Evolutionary conservation across 1,140 invertebrate genomes (phyloP), one percentile per base, ranked within the genome.

Genomic region (Drosophila orosa): DNA sequence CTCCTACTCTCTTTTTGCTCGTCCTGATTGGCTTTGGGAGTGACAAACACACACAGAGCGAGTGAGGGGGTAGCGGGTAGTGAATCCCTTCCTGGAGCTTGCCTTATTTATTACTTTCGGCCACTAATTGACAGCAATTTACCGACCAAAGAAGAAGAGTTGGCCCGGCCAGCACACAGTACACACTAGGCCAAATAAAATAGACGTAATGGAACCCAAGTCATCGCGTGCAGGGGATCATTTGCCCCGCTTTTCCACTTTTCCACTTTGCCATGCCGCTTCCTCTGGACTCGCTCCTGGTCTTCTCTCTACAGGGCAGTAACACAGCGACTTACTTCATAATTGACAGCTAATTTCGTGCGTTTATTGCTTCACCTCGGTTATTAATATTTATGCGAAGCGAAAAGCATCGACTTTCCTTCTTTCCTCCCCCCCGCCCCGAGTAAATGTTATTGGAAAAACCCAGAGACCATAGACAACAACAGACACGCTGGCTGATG

Each of bases 91-190:
- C 57, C 29, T 31, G 65, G 77, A 59, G 75, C 55, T 73, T 59
- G 61, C 52, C 76, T 80, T 84, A 84, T 85, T 85, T 84, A 85
- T 85, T 84, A 78, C 81, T 84, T 84, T 80, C 66, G 76, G 67
- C 58, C 63, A 78, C 80, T 85, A 85, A 84, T 84, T 85, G 81
- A 85, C 77, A 80, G 80, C 81, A 84, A 85, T 85, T 85, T 84
- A 85, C 73, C 72, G 75, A 63, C 76, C 50, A 54, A 54, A 74
- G 76, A 80, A 84, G 76, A 84, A 84, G 80, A 79, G 75, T 83
- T 78, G 33, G 25, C 50, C 60, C 25, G 65, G 31, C 35, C 57
- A 40, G 33, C 50, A 54, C 50, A 54, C 57, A 40, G 33, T 31
- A 54, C 50, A 54, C 25, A 54, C 50, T 54, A 54, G 45, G 48